Base-by-base conservation (phyloP, 2,888 invertebrate genomes). In the Altica lythri region DNA sequence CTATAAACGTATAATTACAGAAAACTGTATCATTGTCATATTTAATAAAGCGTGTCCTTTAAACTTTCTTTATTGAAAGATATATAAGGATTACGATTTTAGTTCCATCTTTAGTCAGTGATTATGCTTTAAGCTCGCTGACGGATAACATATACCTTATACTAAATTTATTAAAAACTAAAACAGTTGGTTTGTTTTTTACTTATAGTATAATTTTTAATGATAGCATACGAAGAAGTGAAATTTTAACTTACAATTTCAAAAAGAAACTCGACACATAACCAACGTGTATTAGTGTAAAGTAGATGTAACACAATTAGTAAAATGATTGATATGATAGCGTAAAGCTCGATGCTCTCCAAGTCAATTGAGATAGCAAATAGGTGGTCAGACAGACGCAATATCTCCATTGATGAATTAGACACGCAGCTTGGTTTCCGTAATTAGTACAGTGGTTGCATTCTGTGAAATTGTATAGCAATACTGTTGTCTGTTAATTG, bases 291-390 rank as follows among this genome's bases (percentile, higher is more conserved):
- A 14, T 19, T 38, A 19, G 19, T 38, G 48, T 53, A 47, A 46
- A n/a, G 46, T 46, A 46, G 38, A 40, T 46, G 25, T 40, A 46
- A 34, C 40, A 32, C 19, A 46, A 37, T 25, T 47, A 12, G 40
- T 29, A 37, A 47, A 48, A 59, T 65, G 65, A 65, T 65, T 65
- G 62, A 65, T 63, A 59, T 32, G 55, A 61, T 57, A 55, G 35
- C 56, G 50, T 47, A 47, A 44, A 57, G 54, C 58, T 46, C 53
- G 50, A 58, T 60, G 54, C 52, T 48, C 57, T 64, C 49, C 53
- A 51, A 55, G 43, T 48, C 59, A 61, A 62, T 59, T 61, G 55
- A 50, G 57, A 55, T 59, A 50, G 51, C 55, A 55, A 64, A 62
- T 59, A 56, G 62, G 54, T 55, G 51, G 42, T 32, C 54, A 56